Evolutionary conservation across 2,888 invertebrate species (phyloP).

Genomic region (Machimus rusticus): DNA sequence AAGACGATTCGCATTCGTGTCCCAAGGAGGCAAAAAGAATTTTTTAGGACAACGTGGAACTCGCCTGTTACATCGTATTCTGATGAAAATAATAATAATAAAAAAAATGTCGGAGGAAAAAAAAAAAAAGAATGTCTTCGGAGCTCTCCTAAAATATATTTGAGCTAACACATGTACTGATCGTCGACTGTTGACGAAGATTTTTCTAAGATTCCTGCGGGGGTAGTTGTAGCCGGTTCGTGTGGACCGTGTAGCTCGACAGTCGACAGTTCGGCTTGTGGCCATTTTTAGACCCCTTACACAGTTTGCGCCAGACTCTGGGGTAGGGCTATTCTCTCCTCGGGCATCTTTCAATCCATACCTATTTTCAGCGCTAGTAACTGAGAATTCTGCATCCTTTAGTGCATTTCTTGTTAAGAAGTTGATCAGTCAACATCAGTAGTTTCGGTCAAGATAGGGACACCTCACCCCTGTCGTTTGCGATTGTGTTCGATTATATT

Average conservation of each 20-base stretch:
- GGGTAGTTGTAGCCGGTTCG: constrained; percentile 11
- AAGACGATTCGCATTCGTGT: constrained; percentile 38
- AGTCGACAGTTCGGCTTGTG: constrained; percentile 42
- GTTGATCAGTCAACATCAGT: constrained; percentile 60
- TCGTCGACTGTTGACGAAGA: neutral
- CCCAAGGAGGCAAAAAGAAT: constrained; percentile 32
- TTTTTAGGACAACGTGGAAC: constrained; percentile 38
- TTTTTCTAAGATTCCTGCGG: constrained; percentile 13
- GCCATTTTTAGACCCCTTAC: constrained; percentile 52
- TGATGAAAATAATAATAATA: constrained; percentile 30
- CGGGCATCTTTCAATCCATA: neutral
- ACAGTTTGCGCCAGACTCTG: constrained; percentile 38
- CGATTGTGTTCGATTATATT: neutral
- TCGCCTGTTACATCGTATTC: constrained; percentile 15
- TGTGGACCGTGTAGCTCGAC: constrained; percentile 21
- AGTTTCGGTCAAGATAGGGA: constrained; percentile 9
- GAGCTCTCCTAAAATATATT: constrained; percentile 37
- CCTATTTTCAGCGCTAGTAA: constrained; percentile 34
- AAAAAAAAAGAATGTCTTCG: neutral
- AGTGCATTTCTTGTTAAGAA: constrained; percentile 63
- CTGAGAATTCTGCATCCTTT: constrained; percentile 61
- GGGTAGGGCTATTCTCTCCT: constrained; percentile 36
- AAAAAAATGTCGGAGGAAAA: constrained; percentile 3
- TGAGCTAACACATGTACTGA: neutral
- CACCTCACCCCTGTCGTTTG: neutral